phyloP scores from a whole-genome alignment of 1,140 invertebrate species.

The Dermatophagoides farinae region DNA sequence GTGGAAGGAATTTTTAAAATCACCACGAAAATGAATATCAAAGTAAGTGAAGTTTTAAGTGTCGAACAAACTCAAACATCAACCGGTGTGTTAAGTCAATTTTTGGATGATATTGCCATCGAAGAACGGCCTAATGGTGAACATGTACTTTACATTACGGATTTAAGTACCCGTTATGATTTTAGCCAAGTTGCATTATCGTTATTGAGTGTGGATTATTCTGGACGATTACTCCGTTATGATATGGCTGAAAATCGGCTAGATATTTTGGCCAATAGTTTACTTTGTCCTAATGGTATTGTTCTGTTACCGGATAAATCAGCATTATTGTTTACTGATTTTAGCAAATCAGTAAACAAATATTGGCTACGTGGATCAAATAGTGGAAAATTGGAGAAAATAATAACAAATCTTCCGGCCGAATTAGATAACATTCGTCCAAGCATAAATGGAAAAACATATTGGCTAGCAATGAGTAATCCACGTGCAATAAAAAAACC shows the following conservation, averaged over 20 bases:
- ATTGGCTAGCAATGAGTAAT: slow-evolving; percentile 38
- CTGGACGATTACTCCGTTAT: slow-evolving; percentile 36
- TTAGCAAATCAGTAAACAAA: slow-evolving; percentile 34
- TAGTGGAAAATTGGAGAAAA: slow-evolving; percentile 44
- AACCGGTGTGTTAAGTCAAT: background rate
- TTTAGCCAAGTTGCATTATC: background rate
- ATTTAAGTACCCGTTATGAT: slow-evolving; percentile 3
- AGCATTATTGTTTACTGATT: slow-evolving; percentile 47
- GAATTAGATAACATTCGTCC: slow-evolving; percentile 52
- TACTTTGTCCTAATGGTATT: slow-evolving; percentile 64
- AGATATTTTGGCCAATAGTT: slow-evolving; percentile 38
- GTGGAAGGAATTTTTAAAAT: slow-evolving; percentile 39
- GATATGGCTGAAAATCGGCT: slow-evolving; percentile 35
- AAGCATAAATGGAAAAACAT: slow-evolving; percentile 37
- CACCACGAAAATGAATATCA: slow-evolving; percentile 27
- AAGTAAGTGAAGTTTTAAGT: background rate
- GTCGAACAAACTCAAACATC: slow-evolving; percentile 2
- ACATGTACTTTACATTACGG: slow-evolving; percentile 1
- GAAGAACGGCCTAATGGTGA: slow-evolving; percentile 4
- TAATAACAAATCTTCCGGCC: slow-evolving; percentile 52
- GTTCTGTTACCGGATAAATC: slow-evolving; percentile 46
- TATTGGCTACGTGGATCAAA: slow-evolving; percentile 46
- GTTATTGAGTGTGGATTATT: background rate
- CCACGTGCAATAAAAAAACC: slow-evolving; percentile 22
- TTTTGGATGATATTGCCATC: slow-evolving; percentile 7